Evolutionary conservation across 2,113 vertebrate genomes (phyloP).

Genomic region (Lipotes vexillifer): DNA sequence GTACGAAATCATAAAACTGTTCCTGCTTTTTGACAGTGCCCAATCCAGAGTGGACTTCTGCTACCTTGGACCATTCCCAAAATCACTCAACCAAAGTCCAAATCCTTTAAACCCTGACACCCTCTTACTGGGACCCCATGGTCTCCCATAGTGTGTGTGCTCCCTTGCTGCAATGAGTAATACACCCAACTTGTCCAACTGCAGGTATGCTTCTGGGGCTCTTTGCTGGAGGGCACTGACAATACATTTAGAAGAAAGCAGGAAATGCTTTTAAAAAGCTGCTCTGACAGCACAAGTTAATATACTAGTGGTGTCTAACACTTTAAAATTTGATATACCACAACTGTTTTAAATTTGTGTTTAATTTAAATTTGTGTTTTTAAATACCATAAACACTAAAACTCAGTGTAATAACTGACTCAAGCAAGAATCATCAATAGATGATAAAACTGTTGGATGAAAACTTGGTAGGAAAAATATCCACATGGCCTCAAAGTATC

Average conservation of each 20-base stretch:
- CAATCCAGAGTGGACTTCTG: background rate
- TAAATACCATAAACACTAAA: background rate
- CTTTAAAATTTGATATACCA: background rate
- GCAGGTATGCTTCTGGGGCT: background rate
- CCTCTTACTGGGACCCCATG: background rate
- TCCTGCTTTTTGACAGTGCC: background rate
- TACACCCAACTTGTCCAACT: background rate
- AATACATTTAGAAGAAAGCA: background rate
- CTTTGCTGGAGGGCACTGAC: background rate
- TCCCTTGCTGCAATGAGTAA: background rate
- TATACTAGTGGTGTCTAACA: background rate
- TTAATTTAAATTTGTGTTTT: background rate
- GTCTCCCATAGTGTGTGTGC: background rate
- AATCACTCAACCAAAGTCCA: background rate
- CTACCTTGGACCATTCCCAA: background rate
- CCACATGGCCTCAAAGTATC: background rate
- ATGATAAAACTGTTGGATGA: background rate
- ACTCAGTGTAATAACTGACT: background rate
- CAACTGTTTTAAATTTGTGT: background rate
- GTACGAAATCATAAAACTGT: background rate
- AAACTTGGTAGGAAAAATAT: background rate
- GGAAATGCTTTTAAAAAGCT: background rate
- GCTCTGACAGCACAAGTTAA: background rate
- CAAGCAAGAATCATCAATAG: background rate
- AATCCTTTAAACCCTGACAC: background rate